phyloP scores from a whole-genome alignment of 2,888 invertebrate species.

The Matsumyia berberina region DNA sequence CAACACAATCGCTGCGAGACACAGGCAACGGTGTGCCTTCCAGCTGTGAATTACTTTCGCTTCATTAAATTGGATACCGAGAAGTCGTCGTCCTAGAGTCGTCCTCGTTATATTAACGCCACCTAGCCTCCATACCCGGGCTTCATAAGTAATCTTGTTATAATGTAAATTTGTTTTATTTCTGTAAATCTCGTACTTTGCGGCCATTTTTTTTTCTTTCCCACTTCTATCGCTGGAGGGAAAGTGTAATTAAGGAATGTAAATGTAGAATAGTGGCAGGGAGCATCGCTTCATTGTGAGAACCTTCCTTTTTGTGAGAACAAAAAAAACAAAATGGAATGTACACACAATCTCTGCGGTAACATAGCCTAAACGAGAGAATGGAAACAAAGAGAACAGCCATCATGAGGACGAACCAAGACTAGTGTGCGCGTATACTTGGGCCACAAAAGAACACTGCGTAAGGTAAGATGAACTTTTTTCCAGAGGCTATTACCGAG shows the following conservation, averaged over 20 bases:
- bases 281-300: conserved; percentile 19
- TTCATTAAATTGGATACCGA: conserved; percentile 49
- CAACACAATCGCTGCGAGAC: conserved; percentile 19
- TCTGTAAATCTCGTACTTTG: conserved; percentile 60
- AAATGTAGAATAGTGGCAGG: conserved; percentile 42
- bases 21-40: background rate
- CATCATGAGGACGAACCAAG: background rate
- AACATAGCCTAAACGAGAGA: conserved; percentile 7
- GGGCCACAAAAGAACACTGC: conserved; percentile 20
- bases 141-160: conserved; percentile 52
- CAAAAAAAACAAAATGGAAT: background rate
- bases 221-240: conserved; percentile 57
- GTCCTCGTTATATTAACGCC: conserved; percentile 14
- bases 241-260: conserved; percentile 68
- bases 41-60: conserved; percentile 35
- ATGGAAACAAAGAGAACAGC: conserved; percentile 2
- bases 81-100: conserved; percentile 46
- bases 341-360: conserved; percentile 25
- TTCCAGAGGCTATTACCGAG: conserved; percentile 50
- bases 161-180: conserved; percentile 72
- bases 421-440: conserved; percentile 10
- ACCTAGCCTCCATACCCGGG: background rate
- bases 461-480: conserved; percentile 42
- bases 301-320: conserved; percentile 7
- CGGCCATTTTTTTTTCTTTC: conserved; percentile 37